phyloP scores from a whole-genome alignment of 2,888 invertebrate genomes.

The Abscondita cerata region DNA sequence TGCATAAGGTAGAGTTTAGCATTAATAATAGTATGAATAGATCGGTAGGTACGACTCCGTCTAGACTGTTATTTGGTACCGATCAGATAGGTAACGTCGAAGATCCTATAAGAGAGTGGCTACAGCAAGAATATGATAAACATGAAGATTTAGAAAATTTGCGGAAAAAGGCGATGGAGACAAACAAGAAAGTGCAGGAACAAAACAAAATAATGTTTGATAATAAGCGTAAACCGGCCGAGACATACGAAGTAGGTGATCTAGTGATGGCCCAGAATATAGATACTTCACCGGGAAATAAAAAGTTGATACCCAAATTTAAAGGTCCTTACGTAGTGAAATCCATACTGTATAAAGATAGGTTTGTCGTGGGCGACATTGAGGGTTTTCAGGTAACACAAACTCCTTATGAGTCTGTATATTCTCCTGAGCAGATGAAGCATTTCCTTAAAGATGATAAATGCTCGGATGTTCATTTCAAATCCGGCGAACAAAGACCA shows the following conservation, averaged over 20 bases:
- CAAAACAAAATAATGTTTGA: background rate
- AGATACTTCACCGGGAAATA: background rate
- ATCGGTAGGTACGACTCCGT: background rate
- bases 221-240: background rate
- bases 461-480: too few relatives aligned
- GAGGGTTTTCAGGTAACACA: conserved; percentile 1
- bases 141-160: background rate
- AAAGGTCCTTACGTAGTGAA: background rate
- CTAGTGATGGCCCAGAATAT: background rate
- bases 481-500: too few relatives aligned
- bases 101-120: background rate
- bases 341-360: background rate
- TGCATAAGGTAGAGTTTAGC: background rate
- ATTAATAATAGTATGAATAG: background rate
- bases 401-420: too few relatives aligned
- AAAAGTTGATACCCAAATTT: background rate
- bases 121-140: background rate
- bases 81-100: background rate
- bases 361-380: background rate
- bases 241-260: background rate
- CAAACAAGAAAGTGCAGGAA: background rate
- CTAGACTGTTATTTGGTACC: background rate
- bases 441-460: too few relatives aligned
- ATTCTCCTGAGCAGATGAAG: too few relatives aligned
- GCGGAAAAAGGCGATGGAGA: background rate